phyloP scores from a whole-genome alignment of 2,797 vertebrate genomes.

The Enteromius unitaeniatus region DNA sequence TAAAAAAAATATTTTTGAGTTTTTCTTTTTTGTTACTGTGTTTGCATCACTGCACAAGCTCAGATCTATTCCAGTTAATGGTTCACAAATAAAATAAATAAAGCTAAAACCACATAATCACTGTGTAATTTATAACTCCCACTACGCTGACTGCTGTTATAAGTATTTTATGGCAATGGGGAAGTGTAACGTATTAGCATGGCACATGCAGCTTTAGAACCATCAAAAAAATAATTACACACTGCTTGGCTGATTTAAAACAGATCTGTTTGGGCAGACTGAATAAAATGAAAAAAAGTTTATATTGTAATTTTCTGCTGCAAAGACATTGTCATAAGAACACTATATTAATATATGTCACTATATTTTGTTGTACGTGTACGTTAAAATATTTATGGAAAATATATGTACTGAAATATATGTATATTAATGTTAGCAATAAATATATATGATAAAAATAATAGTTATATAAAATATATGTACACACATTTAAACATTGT shows the following conservation, averaged over 20 bases:
- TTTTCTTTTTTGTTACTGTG: neutral
- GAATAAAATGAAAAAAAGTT: neutral
- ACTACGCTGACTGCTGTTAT: neutral
- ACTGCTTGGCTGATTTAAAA: constrained; percentile 59
- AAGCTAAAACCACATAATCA: constrained; percentile 1
- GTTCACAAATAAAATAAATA: neutral
- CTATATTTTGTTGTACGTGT: neutral
- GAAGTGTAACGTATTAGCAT: neutral
- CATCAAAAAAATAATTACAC: constrained; percentile 71
- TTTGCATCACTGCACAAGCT: neutral
- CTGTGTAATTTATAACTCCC: constrained; percentile 16
- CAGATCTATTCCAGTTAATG: neutral
- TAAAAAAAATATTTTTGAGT: neutral
- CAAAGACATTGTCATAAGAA: neutral
- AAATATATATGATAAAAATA: too few species aligned
- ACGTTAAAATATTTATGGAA: neutral
- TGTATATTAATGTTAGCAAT: neutral
- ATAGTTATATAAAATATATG: too few species aligned
- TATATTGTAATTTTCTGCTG: too few species aligned
- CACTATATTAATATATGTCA: neutral
- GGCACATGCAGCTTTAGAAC: constrained; percentile 53
- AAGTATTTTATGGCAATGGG: neutral
- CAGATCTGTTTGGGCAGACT: neutral
- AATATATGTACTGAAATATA: neutral
- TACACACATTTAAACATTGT: too few species aligned